Base-by-base conservation (phyloP, 2,113 vertebrate genomes). In the Ctenomys sociabilis region DNA sequence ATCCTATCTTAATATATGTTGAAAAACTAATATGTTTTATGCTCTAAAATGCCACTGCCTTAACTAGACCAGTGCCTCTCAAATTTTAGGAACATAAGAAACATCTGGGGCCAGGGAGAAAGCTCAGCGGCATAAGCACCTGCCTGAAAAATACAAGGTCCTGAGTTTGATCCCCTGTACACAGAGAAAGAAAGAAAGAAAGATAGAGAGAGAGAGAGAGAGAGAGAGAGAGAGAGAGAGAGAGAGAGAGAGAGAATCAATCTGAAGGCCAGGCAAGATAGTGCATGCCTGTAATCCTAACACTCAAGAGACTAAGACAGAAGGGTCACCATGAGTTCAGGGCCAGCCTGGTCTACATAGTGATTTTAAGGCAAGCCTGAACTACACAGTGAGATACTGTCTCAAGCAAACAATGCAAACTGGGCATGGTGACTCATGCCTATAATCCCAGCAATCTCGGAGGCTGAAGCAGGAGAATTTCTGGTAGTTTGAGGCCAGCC, bases 71-170 rank as follows among this genome's bases (percentile, higher is more conserved):
- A 70, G 16, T 70, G 72, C 85, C 83, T 94, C 66, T 43, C 49
- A 92, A 72, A 64, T 94, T 89, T 90, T 86, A 89, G n/a, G 24
- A 63, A 81, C 35, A 85, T 40, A 43, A 70, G 64, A 93, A 93
- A 92, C 3, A 19, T 19, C 54, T 57, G 54, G 2, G 17, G 54
- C 54, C 16, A 16, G 54, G 54, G 54, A 57, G 16, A 57, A 19
- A 57, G 54, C 54, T 57, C 54, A 57, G 54, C 54, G 19, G 54
- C 16, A 19, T 57, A 57, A 57, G 54, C 16, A 5, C 54, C 54
- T 57, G 16, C 54, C 54, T 57, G 54, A 17, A 16, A 57, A 57
- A 16, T 57, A 57, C 54, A 57, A 57, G 54, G 54, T 57, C 16
- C 54, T 57, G 54, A 57, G 54, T 57, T 57, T 57, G 54, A 57